Conservation (phyloP, 2,113 vertebrate species). For the Hydropotes inermis region DNA sequence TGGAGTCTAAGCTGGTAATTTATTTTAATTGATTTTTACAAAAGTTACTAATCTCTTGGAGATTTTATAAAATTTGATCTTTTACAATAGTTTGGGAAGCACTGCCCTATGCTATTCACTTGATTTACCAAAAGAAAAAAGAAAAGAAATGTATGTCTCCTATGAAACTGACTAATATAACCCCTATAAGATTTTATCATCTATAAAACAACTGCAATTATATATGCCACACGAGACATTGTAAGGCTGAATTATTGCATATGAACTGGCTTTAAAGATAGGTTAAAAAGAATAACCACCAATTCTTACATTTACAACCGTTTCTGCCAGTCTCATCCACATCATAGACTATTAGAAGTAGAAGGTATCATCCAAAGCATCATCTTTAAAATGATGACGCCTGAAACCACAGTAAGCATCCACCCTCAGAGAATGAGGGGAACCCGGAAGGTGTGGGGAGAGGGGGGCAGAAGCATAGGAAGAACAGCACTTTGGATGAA, state of each 20-base stretch:
- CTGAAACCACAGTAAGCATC: neutral
- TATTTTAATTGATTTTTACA: neutral
- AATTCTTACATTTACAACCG: neutral
- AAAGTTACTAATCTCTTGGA: neutral
- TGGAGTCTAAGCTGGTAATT: neutral
- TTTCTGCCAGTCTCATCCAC: neutral
- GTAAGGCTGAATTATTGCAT: neutral
- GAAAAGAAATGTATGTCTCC: neutral
- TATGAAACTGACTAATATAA: slow-evolving; percentile 20
- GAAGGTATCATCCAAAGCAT: neutral
- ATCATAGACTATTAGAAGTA: neutral
- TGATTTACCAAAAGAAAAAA: neutral
- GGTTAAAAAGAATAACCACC: neutral
- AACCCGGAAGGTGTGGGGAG: fast-evolving
- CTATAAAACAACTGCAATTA: slow-evolving; percentile 21
- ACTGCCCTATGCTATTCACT: neutral
- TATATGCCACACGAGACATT: neutral
- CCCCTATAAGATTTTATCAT: slow-evolving; percentile 1
- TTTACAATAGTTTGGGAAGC: neutral
- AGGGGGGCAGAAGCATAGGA: neutral
- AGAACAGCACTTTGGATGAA: neutral
- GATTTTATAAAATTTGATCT: neutral
- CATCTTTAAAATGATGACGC: neutral
- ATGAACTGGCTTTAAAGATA: slow-evolving; percentile 9
- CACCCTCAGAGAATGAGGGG: neutral